Conservation (phyloP, 2,888 invertebrate species). For the Cremastinae sp. region DNA sequence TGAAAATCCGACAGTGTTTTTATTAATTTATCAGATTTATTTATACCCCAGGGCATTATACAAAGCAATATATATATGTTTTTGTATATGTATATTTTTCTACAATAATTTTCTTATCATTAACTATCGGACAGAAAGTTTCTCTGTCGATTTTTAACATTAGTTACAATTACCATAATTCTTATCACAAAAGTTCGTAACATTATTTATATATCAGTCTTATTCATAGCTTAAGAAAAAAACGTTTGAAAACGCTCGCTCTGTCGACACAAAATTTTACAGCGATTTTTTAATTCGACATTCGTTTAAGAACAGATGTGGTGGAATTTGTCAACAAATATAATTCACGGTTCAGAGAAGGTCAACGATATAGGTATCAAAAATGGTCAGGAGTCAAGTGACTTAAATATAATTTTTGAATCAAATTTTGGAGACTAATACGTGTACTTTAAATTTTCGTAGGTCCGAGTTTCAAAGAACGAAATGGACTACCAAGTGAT, state of each 20-base stretch:
- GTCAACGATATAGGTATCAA: too few species aligned
- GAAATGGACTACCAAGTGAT: too few species aligned
- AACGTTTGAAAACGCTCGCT: neutral
- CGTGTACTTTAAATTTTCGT: too few species aligned
- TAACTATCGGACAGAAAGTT: constrained; percentile 2
- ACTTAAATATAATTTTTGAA: too few species aligned
- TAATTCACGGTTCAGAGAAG: too few species aligned
- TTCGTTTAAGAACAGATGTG: too few species aligned
- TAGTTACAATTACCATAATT: constrained; percentile 1
- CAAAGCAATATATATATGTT: neutral
- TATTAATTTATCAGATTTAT: neutral
- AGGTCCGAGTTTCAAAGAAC: too few species aligned
- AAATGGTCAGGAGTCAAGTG: too few species aligned
- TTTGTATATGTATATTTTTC: too few species aligned
- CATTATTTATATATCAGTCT: constrained; percentile 48
- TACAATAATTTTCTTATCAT: constrained; percentile 11
- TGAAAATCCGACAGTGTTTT: neutral
- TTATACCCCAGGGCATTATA: neutral
- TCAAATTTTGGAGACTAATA: too few species aligned
- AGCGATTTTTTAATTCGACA: too few species aligned
- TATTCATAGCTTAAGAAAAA: constrained; percentile 38
- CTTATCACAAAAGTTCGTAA: neutral
- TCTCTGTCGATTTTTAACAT: neutral
- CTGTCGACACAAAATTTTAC: neutral
- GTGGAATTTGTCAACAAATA: too few species aligned